Percentiles rank a stretch among this genome's conserved stretches.
Conservation (phyloP, 2,888 invertebrate genomes). For the Augiades crinisus region DNA sequence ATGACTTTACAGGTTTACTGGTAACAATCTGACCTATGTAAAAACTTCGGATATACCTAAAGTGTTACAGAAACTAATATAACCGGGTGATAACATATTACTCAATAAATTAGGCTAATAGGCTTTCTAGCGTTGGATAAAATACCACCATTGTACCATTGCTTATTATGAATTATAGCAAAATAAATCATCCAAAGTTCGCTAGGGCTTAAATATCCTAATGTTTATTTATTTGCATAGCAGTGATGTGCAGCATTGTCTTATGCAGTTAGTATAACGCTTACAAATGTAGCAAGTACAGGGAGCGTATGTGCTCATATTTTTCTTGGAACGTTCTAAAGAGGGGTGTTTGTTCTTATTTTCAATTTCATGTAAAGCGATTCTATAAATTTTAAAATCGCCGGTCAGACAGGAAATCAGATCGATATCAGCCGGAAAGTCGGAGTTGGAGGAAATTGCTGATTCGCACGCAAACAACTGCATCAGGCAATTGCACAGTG, state of each 20-base stretch:
- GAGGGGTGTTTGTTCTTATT: conserved; percentile 53
- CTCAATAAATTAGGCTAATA: neutral
- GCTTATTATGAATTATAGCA: neutral
- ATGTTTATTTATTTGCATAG: neutral
- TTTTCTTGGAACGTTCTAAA: conserved; percentile 23
- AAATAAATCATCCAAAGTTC: neutral
- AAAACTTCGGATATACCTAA: no score
- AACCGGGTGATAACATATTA: conserved; percentile 6
- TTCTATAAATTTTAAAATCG: conserved; percentile 80
- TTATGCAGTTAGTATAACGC: no score
- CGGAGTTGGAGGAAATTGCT: conserved; percentile 77
- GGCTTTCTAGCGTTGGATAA: neutral
- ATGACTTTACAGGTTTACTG: no score
- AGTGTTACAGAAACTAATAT: no score
- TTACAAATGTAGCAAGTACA: neutral
- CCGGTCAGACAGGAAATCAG: conserved; percentile 76
- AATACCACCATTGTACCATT: neutral
- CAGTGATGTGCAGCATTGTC: neutral
- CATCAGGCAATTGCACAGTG: no score
- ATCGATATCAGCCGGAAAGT: conserved; percentile 79
- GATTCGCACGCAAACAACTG: conserved; percentile 77
- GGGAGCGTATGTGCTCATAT: conserved; percentile 9
- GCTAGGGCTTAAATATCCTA: neutral
- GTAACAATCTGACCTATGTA: no score
- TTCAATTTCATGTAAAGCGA: conserved; percentile 71